Base-by-base conservation (phyloP, 2,797 vertebrate genomes). In the Hybognathus amarus region DNA sequence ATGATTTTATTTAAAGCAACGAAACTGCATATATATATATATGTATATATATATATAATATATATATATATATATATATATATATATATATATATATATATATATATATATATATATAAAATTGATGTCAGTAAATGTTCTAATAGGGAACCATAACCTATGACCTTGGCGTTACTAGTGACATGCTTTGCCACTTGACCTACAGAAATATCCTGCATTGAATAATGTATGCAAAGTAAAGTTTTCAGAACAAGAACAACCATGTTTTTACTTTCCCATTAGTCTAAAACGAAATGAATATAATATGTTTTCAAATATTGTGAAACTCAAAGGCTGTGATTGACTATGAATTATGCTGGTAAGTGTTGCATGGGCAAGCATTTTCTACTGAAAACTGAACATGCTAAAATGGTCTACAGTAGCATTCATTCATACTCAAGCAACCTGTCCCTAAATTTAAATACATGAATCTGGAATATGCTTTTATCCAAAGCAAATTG, bases 401-500 rank as follows among this genome's bases (percentile, higher is more conserved):
- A 82, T 81, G 81, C 68, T 82, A 66, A 69, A 47, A 45, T n/a
- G 4, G 9, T 45, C 64, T 27, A 77, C 33, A 66, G 47, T 50
- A 24, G 12, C 56, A 77, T 42, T 38, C 12, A 63, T n/a, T 56
- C 50, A 61, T 17, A 4, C 22, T 18, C 30, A 56, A 71, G 70
- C 24, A 75, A 22, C 45, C 17, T 36, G 30, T 20, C 59, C 30
- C 33, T 20, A 40, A n/a, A 40, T 68, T 40, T 40, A 42, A 22
- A 68, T 42, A 17, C 6, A 45, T 45, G 40, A 69, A 27, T 45
- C 22, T 30, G 40, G 4, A 8, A 30, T 1, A 50, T 71, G 2
- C 24, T 73, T 50, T 52, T 12, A 20, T 22, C 18, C 27, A 50
- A 52, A 20, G 45, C 9, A 45, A 27, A 15, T 17, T 47, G 67